Percentiles rank a stretch among this genome's conserved stretches.
These are phyloP conservation scores for Epicampocera succincta DNA, from an alignment of 2,888 invertebrate species.

Conservation along the genomic window DNA sequence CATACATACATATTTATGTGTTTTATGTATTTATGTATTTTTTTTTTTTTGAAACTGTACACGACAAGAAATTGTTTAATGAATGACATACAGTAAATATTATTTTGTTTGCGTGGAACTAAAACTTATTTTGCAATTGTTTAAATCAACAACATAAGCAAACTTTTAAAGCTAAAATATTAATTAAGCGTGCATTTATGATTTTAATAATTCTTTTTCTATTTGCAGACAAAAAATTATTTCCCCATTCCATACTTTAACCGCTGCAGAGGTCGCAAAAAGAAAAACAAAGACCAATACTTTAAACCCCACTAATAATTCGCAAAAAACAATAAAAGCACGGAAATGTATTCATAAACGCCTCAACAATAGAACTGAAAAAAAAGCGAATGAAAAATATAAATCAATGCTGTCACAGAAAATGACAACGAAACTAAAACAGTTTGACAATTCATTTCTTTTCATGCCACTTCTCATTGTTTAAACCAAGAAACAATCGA, in stretches of 20 bases:
- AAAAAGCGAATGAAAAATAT: conserved; percentile 3
- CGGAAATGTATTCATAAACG: conserved; percentile 35
- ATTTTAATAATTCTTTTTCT: not conserved
- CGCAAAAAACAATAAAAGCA: conserved; percentile 21
- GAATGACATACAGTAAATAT: too few species aligned
- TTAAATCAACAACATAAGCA: too few species aligned
- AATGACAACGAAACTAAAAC: conserved; percentile 29
- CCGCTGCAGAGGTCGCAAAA: conserved; percentile 30
- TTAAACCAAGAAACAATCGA: conserved; percentile 31
- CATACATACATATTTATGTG: too few species aligned
- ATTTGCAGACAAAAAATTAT: conserved; percentile 28
- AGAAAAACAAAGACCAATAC: not conserved
- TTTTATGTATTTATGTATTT: too few species aligned
- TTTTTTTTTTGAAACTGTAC: too few species aligned
- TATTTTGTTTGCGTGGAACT: too few species aligned
- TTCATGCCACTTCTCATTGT: conserved; percentile 27
- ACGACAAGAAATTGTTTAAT: too few species aligned
- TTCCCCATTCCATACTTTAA: not conserved
- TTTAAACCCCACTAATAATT: conserved; percentile 11
- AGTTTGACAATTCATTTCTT: conserved; percentile 43
- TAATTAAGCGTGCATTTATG: too few species aligned
- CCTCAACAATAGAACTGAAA: conserved; percentile 17
- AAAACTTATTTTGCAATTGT: too few species aligned
- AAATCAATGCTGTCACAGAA: conserved; percentile 63
- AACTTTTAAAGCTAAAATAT: too few species aligned